A percentile compares a stretch with the other conserved stretches of the same genome.
These are phyloP conservation scores for Plectrocnemia conspersa DNA, from an alignment of 1,140 invertebrate genomes.

Conservation along the genomic window DNA sequence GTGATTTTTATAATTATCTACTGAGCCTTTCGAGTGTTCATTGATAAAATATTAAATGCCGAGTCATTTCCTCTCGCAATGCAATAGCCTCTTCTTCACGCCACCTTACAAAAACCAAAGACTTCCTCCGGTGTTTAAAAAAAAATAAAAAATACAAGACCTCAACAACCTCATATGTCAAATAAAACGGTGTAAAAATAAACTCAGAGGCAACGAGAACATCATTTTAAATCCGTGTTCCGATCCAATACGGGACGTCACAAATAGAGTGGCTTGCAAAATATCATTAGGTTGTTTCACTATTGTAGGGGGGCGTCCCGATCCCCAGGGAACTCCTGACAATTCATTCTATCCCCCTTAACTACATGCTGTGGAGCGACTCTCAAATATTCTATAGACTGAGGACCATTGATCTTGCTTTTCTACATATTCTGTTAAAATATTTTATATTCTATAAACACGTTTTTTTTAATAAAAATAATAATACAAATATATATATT, in stretches of 20 bases:
- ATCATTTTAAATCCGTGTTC: constrained; percentile 14
- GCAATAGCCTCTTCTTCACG: constrained; percentile 19
- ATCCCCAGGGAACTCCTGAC: constrained; percentile 20
- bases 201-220: background rate
- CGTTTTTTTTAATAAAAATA: no score
- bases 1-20: no score
- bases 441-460: no score
- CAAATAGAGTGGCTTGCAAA: constrained; percentile 24
- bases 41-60: constrained; percentile 12
- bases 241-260: constrained; percentile 18
- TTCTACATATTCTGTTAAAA: no score
- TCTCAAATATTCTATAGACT: constrained; percentile 18
- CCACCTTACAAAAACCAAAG: constrained; percentile 11
- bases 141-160: no score
- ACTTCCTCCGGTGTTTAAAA: background rate
- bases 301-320: constrained; percentile 11
- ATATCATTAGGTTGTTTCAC: constrained; percentile 26
- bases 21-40: no score
- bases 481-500: no score
- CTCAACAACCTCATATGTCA: no score
- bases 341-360: constrained; percentile 22
- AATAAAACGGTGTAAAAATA: no score
- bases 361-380: constrained; percentile 6
- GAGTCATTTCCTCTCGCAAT: constrained; percentile 19
- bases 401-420: no score